These are phyloP conservation scores for Camelus bactrianus DNA, from an alignment of 2,113 vertebrate genomes.

Conservation along the genomic window DNA sequence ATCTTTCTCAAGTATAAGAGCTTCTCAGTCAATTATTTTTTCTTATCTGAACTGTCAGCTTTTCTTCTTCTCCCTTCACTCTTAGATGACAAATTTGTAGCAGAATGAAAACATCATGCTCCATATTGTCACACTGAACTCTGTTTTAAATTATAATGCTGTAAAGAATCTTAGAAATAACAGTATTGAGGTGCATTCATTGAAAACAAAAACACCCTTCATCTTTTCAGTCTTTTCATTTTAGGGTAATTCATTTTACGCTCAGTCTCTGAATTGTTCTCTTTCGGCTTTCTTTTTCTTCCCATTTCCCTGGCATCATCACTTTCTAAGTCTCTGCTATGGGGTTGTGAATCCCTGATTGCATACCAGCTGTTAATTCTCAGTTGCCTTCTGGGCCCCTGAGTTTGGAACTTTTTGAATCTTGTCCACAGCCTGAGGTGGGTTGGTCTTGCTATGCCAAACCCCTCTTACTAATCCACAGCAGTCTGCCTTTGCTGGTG, in stretches of 20 bases:
- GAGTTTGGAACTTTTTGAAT: neutral
- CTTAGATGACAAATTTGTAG: neutral
- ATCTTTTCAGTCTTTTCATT: neutral
- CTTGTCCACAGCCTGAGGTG: neutral
- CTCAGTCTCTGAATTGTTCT: neutral
- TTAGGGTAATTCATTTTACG: neutral
- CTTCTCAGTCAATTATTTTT: neutral
- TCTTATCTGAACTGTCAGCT: neutral
- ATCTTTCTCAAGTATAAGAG: slow-evolving; percentile 40
- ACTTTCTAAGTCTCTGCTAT: neutral
- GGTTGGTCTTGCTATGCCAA: neutral
- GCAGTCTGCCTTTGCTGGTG: too few relatives aligned
- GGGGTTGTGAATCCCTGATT: neutral
- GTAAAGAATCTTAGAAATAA: neutral
- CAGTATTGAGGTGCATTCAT: neutral
- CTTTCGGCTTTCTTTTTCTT: neutral
- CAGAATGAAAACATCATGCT: neutral
- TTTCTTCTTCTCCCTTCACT: slow-evolving; percentile 6
- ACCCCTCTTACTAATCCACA: neutral
- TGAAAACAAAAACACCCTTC: neutral
- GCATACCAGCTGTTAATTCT: neutral
- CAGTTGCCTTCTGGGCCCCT: neutral
- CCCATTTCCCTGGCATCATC: neutral
- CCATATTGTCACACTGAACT: neutral
- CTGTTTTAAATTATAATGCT: neutral